phyloP scores from a whole-genome alignment of 1,140 invertebrate genomes.

The Brachionus plicatilis region DNA sequence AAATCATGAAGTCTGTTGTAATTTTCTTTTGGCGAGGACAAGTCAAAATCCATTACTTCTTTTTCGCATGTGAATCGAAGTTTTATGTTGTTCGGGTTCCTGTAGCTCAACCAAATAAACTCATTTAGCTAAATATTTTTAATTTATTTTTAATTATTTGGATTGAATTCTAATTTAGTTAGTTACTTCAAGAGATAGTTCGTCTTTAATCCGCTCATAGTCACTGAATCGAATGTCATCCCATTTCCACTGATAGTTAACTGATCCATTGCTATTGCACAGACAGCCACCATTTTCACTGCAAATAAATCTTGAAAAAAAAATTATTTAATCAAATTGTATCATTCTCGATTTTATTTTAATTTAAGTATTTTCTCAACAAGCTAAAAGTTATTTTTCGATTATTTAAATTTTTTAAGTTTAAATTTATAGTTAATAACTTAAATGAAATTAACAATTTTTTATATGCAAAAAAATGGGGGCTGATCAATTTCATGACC shows the following conservation, averaged over 20 bases:
- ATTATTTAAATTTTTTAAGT: too few relatives aligned
- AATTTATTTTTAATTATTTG: not conserved
- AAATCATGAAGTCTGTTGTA: not conserved
- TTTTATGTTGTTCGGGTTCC: conserved; percentile 20
- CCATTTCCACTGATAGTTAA: conserved; percentile 34
- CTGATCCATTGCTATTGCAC: conserved; percentile 1
- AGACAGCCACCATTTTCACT: conserved; percentile 28
- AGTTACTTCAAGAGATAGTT: not conserved
- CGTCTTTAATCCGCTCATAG: not conserved
- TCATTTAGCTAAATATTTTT: conserved; percentile 16
- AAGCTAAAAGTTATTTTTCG: too few relatives aligned
- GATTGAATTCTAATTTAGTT: not conserved
- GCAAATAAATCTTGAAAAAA: conserved; percentile 26
- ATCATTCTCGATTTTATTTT: not conserved
- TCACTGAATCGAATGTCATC: not conserved
- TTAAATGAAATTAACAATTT: too few relatives aligned
- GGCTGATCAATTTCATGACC: too few relatives aligned
- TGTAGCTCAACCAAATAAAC: conserved; percentile 10
- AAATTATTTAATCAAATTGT: not conserved
- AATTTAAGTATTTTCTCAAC: not conserved
- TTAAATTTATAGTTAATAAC: too few relatives aligned
- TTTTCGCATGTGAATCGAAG: not conserved
- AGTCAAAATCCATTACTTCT: conserved; percentile 15
- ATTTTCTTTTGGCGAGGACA: not conserved
- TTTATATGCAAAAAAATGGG: too few relatives aligned